Base-by-base conservation (phyloP, 35 echinoderm and acorn worm species). In the Ptychodera flava region DNA sequence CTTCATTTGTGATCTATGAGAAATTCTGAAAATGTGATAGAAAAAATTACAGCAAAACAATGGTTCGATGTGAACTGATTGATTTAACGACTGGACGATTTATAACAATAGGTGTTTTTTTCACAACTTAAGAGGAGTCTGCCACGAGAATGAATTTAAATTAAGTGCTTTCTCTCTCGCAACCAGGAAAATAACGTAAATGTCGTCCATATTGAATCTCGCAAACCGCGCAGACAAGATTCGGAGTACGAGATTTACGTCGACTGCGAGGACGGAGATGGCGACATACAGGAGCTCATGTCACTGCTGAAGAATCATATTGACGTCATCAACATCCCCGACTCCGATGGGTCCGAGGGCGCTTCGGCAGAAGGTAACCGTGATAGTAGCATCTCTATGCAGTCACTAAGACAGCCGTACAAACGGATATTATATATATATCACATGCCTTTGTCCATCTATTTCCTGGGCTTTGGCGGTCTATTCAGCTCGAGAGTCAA, bases 111-210 rank as follows among this genome's bases (percentile, higher is more conserved):
- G n/a, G n/a, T n/a, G n/a, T n/a, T n/a, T n/a, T n/a, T n/a, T n/a
- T n/a, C n/a, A n/a, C n/a, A n/a, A n/a, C n/a, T n/a, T n/a, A n/a
- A n/a, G n/a, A n/a, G n/a, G n/a, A n/a, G n/a, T n/a, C n/a, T n/a
- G n/a, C n/a, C n/a, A n/a, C n/a, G n/a, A n/a, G n/a, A n/a, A n/a
- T n/a, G n/a, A n/a, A n/a, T n/a, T n/a, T n/a, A n/a, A n/a, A n/a
- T n/a, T n/a, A n/a, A n/a, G n/a, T n/a, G n/a, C n/a, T 80, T 22
- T 64, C 22, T 64, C 22, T 64, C 45, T 64, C 45, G 45, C 22
- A 22, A 76, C 45, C 45, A 97, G 94, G 94, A 97, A 52, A 93
- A 97, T 80, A 83, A 97, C 64, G 92, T 97, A 30, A 89, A 92
- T 29, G 91, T 97, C 2, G 78, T 89, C 0, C 89, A 91, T 78